A percentile compares a stretch with the other conserved stretches of the same genome.
phyloP scores from a whole-genome alignment of 2,888 invertebrate species.

The Lapara coniferarum region DNA sequence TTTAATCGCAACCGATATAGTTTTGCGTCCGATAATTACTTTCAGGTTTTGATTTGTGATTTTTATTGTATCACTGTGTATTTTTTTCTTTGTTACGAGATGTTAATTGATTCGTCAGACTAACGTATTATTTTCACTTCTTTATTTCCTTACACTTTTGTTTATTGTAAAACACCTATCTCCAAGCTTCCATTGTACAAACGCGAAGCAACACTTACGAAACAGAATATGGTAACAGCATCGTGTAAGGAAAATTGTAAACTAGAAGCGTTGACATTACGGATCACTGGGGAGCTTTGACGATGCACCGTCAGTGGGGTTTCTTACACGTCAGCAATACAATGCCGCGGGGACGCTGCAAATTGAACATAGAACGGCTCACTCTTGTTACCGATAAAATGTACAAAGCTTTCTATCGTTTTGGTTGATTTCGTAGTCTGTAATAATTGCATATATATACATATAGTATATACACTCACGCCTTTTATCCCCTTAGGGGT shows the following conservation, averaged over 20 bases:
- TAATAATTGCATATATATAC: no score
- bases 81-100: background rate
- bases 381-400: background rate
- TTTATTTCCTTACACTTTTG: no score
- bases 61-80: background rate
- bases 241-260: constrained; percentile 5
- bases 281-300: constrained; percentile 12
- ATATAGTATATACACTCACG: no score
- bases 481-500: no score
- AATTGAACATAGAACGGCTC: constrained; percentile 32
- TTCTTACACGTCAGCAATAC: constrained; percentile 32
- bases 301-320: constrained; percentile 5
- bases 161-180: no score
- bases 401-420: background rate
- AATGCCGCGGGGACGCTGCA: constrained; percentile 31
- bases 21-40: no score
- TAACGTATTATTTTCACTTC: background rate
- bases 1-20: no score
- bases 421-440: no score
- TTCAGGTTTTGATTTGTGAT: no score
- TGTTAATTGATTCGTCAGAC: no score
- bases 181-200: background rate
- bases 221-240: background rate
- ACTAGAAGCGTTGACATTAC: constrained; percentile 2
- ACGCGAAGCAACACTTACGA: background rate